A percentile compares a stretch with the other conserved stretches of the same genome.
These are phyloP conservation scores for Zelostemma sp. DNA, from an alignment of 1,140 invertebrate genomes.

Conservation along the genomic window DNA sequence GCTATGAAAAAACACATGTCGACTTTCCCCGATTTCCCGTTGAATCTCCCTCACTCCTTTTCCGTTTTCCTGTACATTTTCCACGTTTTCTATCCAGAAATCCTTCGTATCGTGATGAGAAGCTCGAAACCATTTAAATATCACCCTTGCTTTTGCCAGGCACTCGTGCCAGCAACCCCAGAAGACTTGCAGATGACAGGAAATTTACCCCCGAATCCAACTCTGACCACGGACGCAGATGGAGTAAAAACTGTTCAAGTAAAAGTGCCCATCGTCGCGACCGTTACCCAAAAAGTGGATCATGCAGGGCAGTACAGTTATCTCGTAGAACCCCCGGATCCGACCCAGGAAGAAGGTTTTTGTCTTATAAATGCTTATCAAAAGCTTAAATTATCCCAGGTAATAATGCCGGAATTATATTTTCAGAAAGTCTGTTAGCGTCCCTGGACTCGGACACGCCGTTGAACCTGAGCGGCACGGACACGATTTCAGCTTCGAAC, in stretches of 20 bases:
- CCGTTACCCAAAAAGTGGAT: constrained; percentile 66
- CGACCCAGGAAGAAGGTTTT: constrained; percentile 62
- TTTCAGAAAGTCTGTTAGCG: constrained; percentile 29
- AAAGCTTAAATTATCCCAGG: no score
- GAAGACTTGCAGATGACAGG: constrained; percentile 68
- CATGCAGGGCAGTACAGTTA: constrained; percentile 65
- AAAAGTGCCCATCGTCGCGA: constrained; percentile 72
- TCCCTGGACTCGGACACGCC: constrained; percentile 30
- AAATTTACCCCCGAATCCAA: constrained; percentile 62
- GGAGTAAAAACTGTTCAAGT: constrained; percentile 69
- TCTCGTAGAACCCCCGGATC: constrained; percentile 62
- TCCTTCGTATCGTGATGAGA: no score
- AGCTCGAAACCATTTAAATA: no score
- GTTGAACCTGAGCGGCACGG: not conserved
- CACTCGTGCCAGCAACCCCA: constrained; percentile 68
- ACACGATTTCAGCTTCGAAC: not conserved
- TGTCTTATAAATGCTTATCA: no score
- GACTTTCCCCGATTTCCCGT: no score
- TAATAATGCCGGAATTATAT: no score
- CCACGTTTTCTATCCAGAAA: no score
- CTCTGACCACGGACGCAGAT: constrained; percentile 53
- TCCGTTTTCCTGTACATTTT: no score
- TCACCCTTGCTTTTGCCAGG: constrained; percentile 48
- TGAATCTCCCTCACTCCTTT: no score
- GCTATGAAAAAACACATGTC: no score